Evolutionary conservation across 2,797 vertebrate species (phyloP).

Genomic region (Pipistrellus kuhlii): DNA sequence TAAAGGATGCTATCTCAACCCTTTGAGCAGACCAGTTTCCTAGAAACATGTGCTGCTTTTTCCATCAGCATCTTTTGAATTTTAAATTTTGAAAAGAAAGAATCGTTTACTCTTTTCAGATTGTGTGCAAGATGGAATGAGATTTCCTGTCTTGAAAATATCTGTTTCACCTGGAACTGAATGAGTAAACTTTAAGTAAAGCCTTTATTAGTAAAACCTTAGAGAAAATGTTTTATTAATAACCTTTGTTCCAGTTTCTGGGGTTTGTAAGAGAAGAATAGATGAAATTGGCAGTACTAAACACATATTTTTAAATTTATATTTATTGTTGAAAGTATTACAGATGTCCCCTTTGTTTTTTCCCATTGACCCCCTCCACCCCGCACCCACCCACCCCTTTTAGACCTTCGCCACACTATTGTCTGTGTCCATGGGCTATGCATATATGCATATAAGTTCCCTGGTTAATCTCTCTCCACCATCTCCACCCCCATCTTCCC

Average conservation of each 20-base stretch:
- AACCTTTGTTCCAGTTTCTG: slow-evolving; percentile 3
- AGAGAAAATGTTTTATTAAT: slow-evolving; percentile 53
- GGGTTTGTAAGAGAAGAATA: slow-evolving; percentile 11
- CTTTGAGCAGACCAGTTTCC: slow-evolving; percentile 56
- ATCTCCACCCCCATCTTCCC: too few species aligned
- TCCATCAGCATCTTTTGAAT: background rate
- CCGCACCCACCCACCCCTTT: too few species aligned
- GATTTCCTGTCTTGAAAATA: slow-evolving; percentile 52
- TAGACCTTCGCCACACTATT: too few species aligned
- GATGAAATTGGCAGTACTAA: background rate
- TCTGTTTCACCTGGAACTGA: slow-evolving; percentile 48
- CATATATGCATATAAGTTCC: too few species aligned
- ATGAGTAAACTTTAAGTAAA: slow-evolving; percentile 58
- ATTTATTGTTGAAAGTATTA: too few species aligned
- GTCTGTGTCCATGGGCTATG: too few species aligned
- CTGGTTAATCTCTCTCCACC: too few species aligned
- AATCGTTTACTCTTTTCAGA: slow-evolving; percentile 50
- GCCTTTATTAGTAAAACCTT: slow-evolving; percentile 21
- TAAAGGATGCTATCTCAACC: slow-evolving; percentile 31
- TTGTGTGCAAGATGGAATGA: slow-evolving; percentile 5
- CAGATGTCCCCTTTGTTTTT: too few species aligned
- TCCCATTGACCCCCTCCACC: too few species aligned
- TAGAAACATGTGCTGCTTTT: slow-evolving; percentile 7
- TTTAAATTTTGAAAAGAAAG: slow-evolving; percentile 27
- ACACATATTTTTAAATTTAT: too few species aligned